Evolutionary conservation across 2,797 vertebrate species (phyloP), one percentile per base, ranked within the genome.

Genomic region (Micromesistius poutassou): DNA sequence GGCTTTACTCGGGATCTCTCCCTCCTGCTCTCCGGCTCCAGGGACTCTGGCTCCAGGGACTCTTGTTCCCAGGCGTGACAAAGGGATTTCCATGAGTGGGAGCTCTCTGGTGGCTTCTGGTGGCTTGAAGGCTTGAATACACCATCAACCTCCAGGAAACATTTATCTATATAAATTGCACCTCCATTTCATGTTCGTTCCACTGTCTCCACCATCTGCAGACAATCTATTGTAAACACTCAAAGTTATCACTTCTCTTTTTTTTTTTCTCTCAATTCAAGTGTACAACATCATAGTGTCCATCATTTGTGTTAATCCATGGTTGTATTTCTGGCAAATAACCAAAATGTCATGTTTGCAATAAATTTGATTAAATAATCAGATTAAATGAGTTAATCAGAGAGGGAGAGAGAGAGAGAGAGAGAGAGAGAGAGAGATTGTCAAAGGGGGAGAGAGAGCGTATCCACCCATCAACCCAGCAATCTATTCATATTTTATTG

Each of bases 401-500:
- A 35, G n/a, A 35, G 13, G 19, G 6, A 31, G 30, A 74, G n/a
- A 76, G 30, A 74, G 7, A 73, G 50, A 30, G 13, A 77, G 2
- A 5, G 71, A 62, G 22, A 46, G 5, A 33, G 42, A 33, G 33
- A 33, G 33, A 33, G 33, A 33, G 33, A 55, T 19, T 71, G 74
- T 46, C 28, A 71, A 14, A 75, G 40, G 28, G 40, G 28, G 14
- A 78, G 50, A 50, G 22, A 16, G 13, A 74, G 38, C 28, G 40
- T 77, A 40, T 55, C 19, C 50, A 55, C 19, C 50, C 7, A 75
- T 12, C 25, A 25, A 68, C 16, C 30, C 40, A 30, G 35, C 28
- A 38, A 35, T 70, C 68, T 13, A 62, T 42, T 19, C 14, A 19
- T 75, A 19, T 80, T 83, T 83, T 73, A 77, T 80, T 36, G n/a